Evolutionary conservation across 2,113 vertebrate species (phyloP).

Genomic region (Sylvia atricapilla): DNA sequence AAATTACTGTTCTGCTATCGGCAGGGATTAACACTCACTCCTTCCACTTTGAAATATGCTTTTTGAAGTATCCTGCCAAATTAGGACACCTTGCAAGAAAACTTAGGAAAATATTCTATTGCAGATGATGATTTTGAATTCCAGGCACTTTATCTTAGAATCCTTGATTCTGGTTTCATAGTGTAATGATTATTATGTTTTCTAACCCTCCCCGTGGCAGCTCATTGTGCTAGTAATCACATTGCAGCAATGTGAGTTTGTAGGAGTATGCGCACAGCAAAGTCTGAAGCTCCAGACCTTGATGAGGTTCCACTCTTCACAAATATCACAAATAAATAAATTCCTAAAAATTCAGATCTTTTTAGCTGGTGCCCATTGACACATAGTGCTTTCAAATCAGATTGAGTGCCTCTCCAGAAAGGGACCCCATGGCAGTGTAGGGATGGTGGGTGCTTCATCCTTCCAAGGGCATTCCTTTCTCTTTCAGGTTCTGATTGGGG

Average conservation of each 20-base stretch:
- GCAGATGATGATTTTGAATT: neutral
- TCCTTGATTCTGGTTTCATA: neutral
- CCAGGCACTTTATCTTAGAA: neutral
- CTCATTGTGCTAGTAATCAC: neutral
- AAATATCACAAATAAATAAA: neutral
- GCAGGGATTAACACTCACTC: constrained; percentile 10
- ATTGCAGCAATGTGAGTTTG: neutral
- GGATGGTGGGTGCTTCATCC: neutral
- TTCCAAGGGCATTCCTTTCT: neutral
- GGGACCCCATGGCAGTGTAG: neutral
- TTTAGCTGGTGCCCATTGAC: neutral
- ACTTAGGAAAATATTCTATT: neutral
- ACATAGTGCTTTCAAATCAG: neutral
- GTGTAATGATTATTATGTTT: neutral
- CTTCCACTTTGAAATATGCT: constrained; percentile 29
- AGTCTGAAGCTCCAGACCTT: neutral
- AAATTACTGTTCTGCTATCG: constrained; percentile 6
- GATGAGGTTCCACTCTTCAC: neutral
- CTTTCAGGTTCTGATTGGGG: neutral
- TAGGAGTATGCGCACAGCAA: neutral
- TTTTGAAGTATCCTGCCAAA: constrained; percentile 28
- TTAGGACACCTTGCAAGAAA: neutral
- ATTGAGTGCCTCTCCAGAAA: neutral
- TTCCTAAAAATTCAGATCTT: neutral
- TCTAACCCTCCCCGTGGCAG: neutral